Percentiles rank a stretch among this genome's conserved stretches.
These are phyloP conservation scores for Ptychobarbus kaznakovi DNA, from an alignment of 2,797 vertebrate genomes.

Conservation along the genomic window DNA sequence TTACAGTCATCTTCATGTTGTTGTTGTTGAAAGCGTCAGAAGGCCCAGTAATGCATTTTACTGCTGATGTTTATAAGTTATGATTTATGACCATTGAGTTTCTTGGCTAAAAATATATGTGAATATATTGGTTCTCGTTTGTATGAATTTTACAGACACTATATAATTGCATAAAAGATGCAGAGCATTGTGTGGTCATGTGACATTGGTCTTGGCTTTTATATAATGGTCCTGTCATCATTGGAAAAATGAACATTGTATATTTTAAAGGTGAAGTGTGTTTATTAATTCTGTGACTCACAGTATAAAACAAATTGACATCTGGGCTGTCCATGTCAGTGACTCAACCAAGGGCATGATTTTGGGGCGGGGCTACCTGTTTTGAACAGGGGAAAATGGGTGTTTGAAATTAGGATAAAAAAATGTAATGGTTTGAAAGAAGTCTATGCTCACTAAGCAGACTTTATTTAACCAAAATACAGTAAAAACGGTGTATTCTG, in stretches of 20 bases:
- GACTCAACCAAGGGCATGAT: neutral
- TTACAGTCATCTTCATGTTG: conserved; percentile 2
- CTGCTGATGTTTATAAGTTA: neutral
- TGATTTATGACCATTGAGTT: neutral
- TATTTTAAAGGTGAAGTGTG: neutral
- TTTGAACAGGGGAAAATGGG: neutral
- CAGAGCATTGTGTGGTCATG: neutral
- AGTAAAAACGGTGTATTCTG: neutral
- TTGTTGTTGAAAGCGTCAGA: neutral
- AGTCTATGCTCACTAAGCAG: neutral
- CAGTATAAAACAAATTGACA: neutral
- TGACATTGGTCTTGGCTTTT: neutral
- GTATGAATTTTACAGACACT: no score
- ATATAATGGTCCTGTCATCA: neutral
- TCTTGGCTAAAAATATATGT: no score
- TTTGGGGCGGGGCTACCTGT: neutral
- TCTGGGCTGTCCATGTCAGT: neutral
- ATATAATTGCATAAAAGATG: neutral
- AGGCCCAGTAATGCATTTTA: neutral
- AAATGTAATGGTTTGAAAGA: neutral
- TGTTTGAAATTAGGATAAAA: neutral
- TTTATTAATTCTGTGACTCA: neutral
- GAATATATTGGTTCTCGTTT: no score
- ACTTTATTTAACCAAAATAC: neutral
- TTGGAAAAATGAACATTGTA: neutral